Conservation (phyloP, 1,140 invertebrate genomes). For the Papilio polyxenes region DNA sequence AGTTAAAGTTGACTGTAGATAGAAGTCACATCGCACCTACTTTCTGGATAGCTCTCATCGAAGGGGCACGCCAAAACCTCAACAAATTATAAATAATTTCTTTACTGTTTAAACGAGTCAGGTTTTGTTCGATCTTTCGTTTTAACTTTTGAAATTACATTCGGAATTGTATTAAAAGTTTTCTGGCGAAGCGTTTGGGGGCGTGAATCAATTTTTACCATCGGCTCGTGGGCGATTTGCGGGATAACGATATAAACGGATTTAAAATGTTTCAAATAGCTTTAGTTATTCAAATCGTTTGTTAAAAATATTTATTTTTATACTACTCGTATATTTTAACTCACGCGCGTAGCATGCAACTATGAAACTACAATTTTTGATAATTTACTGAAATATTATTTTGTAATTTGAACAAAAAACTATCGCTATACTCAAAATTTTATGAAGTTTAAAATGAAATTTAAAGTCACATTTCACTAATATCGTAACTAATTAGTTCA, state of each 20-base stretch:
- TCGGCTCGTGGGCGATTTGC: conserved; percentile 48
- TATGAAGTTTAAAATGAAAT: neutral
- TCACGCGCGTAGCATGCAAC: neutral
- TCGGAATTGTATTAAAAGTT: conserved; percentile 69
- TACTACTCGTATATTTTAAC: neutral
- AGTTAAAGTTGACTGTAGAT: conserved; percentile 70
- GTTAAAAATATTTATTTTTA: neutral
- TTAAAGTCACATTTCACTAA: neutral
- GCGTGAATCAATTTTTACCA: conserved; percentile 51
- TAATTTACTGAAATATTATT: neutral
- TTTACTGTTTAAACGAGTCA: conserved; percentile 51
- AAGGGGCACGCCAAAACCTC: conserved; percentile 63
- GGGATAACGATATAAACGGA: conserved; percentile 45
- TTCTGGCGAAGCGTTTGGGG: conserved; percentile 54
- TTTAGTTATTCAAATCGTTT: neutral
- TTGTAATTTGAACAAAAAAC: too few relatives aligned
- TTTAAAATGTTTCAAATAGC: conserved; percentile 37
- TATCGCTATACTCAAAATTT: too few relatives aligned
- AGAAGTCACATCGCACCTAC: conserved; percentile 30
- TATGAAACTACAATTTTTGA: neutral
- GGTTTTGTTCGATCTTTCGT: conserved; percentile 55
- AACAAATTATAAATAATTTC: conserved; percentile 68
- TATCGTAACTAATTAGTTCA: conserved; percentile 12
- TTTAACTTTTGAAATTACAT: conserved; percentile 65
- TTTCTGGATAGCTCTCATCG: conserved; percentile 12